Conservation (phyloP, 1,140 invertebrate species). For the Pemphigus obesinymphae region DNA sequence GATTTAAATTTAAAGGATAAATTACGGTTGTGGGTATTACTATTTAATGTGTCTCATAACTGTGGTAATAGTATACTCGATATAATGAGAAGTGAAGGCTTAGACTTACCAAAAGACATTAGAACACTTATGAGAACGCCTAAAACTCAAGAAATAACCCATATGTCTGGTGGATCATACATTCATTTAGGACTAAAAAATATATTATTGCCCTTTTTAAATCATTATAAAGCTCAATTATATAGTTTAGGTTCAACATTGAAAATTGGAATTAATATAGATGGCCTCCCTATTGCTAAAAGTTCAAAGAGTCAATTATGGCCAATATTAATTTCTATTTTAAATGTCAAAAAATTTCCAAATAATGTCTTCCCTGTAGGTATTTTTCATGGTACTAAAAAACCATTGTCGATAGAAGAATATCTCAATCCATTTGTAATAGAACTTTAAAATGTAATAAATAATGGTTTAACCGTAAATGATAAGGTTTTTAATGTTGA, state of each 20-base stretch:
- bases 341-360: background rate
- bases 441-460: background rate
- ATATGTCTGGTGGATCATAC: slow-evolving; percentile 26
- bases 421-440: background rate
- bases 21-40: no score
- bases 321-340: background rate
- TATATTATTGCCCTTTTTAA: background rate
- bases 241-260: slow-evolving; percentile 54
- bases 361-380: slow-evolving; percentile 1
- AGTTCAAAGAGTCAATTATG: background rate
- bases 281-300: background rate
- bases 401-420: background rate
- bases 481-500: background rate
- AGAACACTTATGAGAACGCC: background rate
- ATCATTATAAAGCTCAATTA: background rate
- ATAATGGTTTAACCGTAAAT: background rate
- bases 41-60: background rate
- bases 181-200: background rate
- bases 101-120: background rate
- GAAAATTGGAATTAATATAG: background rate
- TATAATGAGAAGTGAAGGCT: no score
- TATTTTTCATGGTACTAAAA: background rate
- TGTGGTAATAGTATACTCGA: background rate
- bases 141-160: slow-evolving; percentile 55
- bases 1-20: background rate